Conservation (phyloP, 2,113 vertebrate genomes). For the Synodontis membranacea region DNA sequence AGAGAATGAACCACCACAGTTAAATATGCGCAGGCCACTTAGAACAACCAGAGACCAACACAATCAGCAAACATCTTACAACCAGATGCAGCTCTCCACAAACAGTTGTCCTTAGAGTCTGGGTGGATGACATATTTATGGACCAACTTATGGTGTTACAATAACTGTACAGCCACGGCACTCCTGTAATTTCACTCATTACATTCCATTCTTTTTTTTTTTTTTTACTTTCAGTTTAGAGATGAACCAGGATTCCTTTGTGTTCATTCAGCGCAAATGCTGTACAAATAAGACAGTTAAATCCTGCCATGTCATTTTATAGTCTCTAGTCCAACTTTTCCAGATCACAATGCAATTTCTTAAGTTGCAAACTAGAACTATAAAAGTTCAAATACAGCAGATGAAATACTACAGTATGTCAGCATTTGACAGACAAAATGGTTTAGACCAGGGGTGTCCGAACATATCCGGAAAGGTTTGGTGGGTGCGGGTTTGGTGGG, state of each 20-base stretch:
- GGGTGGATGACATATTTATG: not conserved
- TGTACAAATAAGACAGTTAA: not conserved
- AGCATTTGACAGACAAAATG: not conserved
- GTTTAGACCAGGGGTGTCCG: too few species aligned
- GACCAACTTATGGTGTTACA: not conserved
- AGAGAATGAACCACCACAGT: not conserved
- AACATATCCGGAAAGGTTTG: too few species aligned
- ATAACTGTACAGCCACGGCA: not conserved
- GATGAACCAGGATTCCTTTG: not conserved
- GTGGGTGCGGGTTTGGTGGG: too few species aligned
- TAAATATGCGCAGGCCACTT: not conserved
- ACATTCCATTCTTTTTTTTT: not conserved
- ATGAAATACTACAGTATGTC: not conserved
- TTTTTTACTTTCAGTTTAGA: not conserved
- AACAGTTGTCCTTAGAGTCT: not conserved
- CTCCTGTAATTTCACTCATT: not conserved
- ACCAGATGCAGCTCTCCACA: constrained; percentile 22
- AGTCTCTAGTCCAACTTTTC: not conserved
- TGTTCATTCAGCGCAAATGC: not conserved
- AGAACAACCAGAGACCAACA: constrained; percentile 13
- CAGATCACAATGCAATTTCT: not conserved
- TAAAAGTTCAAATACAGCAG: not conserved
- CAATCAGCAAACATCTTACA: not conserved
- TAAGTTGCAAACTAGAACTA: not conserved
- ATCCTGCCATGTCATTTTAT: not conserved